These are phyloP conservation scores for Zeugodacus cucurbitae DNA, from an alignment of 1,140 invertebrate genomes.

Conservation along the genomic window DNA sequence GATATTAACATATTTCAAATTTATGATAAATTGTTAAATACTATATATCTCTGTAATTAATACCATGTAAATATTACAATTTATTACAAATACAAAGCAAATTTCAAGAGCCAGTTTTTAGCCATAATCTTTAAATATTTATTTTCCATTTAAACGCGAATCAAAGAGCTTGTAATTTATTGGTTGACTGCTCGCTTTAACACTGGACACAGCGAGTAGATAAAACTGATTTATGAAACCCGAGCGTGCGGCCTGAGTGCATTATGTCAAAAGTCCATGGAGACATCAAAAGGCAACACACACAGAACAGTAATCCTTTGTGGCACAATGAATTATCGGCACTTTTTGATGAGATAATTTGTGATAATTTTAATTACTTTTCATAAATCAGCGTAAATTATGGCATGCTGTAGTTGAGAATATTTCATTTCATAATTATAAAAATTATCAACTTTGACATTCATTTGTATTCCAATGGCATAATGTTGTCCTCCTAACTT, in stretches of 20 bases:
- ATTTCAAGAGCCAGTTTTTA: background rate
- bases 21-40: too few relatives aligned
- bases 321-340: background rate
- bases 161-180: background rate
- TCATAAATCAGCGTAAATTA: background rate
- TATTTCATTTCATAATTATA: background rate
- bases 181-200: background rate
- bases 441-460: background rate
- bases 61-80: too few relatives aligned
- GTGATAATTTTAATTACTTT: background rate
- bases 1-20: too few relatives aligned
- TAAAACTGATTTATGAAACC: slow-evolving; percentile 9
- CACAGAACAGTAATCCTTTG: background rate
- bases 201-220: background rate
- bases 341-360: background rate
- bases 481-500: too few relatives aligned
- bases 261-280: background rate
- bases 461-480: background rate
- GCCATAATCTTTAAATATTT: too few relatives aligned
- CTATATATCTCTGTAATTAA: too few relatives aligned
- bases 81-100: background rate
- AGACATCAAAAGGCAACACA: background rate
- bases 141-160: too few relatives aligned
- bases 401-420: background rate
- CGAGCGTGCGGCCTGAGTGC: background rate